Conservation (phyloP, 2,888 invertebrate species). For the Philereme vetulata region DNA sequence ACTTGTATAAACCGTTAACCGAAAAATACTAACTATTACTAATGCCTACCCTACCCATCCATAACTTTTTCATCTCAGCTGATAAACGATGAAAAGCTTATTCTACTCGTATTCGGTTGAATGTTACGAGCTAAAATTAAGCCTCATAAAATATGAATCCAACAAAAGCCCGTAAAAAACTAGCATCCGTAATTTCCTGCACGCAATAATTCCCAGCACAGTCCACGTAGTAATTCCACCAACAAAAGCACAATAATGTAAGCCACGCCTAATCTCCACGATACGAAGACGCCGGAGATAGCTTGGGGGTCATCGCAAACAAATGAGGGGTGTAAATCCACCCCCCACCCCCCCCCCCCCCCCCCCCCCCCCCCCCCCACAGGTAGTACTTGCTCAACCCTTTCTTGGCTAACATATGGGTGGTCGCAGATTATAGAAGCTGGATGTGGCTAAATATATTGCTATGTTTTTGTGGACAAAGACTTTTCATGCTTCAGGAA, state of each 20-base stretch:
- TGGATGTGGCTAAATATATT: constrained; percentile 38
- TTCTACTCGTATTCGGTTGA: too few relatives aligned
- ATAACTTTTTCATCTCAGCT: too few relatives aligned
- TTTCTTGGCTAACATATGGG: constrained; percentile 80
- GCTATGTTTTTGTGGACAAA: constrained; percentile 9
- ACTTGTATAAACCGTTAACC: too few relatives aligned
- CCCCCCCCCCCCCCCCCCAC: constrained; percentile 64
- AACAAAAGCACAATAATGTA: constrained; percentile 54
- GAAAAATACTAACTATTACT: too few relatives aligned
- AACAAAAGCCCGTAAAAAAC: constrained; percentile 29
- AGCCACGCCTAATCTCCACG: constrained; percentile 57
- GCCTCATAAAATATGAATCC: constrained; percentile 13
- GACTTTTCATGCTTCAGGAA: too few relatives aligned
- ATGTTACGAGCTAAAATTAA: too few relatives aligned
- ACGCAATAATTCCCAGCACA: constrained; percentile 25
- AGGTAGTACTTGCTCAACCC: constrained; percentile 77
- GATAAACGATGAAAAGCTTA: too few relatives aligned
- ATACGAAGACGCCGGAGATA: constrained; percentile 74
- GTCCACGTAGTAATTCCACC: constrained; percentile 27
- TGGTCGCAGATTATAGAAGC: constrained; percentile 38
- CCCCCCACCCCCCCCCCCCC: constrained; percentile 55
- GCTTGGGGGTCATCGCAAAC: constrained; percentile 86
- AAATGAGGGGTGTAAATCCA: constrained; percentile 87
- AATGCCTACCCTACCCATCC: too few relatives aligned
- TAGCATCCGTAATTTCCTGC: constrained; percentile 33